phyloP scores from a whole-genome alignment of 1,140 invertebrate genomes.

The Drosophila mayri region DNA sequence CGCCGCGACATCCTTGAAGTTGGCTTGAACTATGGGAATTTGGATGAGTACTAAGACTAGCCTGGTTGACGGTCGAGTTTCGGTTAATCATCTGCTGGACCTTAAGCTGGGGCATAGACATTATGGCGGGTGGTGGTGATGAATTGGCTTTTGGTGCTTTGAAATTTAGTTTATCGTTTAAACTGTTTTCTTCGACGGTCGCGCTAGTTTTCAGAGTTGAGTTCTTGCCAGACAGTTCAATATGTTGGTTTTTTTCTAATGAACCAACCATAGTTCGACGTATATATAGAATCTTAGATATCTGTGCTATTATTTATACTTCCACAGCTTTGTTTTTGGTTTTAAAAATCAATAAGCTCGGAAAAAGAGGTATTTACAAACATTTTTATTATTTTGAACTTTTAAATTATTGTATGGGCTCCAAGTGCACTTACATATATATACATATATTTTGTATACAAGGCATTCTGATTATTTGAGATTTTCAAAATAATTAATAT shows the following conservation, averaged over 20 bases:
- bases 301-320: neutral
- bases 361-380: neutral
- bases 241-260: conserved; percentile 39
- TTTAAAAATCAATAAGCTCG: neutral
- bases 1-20: conserved; percentile 14
- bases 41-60: conserved; percentile 18
- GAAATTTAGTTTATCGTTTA: conserved; percentile 7
- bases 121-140: neutral
- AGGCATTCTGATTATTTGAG: neutral
- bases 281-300: neutral
- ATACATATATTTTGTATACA: neutral
- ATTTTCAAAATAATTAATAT: neutral
- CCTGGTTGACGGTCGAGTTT: conserved; percentile 15
- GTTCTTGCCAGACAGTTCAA: conserved; percentile 15
- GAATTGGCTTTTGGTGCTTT: conserved; percentile 3
- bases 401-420: neutral
- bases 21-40: conserved; percentile 36
- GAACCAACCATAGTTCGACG: conserved; percentile 59
- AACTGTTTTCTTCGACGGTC: conserved; percentile 15
- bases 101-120: conserved; percentile 31
- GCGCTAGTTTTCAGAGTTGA: conserved; percentile 8
- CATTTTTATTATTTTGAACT: neutral
- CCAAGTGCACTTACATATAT: neutral
- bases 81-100: conserved; percentile 28
- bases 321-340: neutral